These are phyloP conservation scores for Incurvaria masculella DNA, from an alignment of 2,888 invertebrate species.

Conservation along the genomic window DNA sequence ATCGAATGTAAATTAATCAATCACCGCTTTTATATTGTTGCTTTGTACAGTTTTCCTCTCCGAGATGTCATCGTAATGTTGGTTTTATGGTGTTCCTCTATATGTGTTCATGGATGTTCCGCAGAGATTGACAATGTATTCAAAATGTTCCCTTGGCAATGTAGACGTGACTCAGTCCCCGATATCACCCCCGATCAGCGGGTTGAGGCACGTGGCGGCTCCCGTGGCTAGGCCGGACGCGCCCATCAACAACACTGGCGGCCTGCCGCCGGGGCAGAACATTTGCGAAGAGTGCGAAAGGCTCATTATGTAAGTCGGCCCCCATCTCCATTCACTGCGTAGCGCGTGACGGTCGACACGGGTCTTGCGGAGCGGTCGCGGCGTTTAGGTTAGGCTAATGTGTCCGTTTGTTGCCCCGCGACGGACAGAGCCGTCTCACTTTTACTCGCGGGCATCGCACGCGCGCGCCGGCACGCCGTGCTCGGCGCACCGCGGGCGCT, in stretches of 20 bases:
- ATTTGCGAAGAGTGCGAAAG: slow-evolving; percentile 97
- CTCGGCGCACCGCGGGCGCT: slow-evolving; percentile 51
- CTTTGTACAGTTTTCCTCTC: too few species aligned
- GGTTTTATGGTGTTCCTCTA: too few species aligned
- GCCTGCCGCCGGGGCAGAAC: slow-evolving; percentile 84
- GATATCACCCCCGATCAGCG: slow-evolving; percentile 47
- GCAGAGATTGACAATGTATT: slow-evolving; percentile 1
- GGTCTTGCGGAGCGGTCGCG: not conserved
- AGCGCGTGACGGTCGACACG: not conserved
- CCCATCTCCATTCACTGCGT: slow-evolving; percentile 26
- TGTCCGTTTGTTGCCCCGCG: slow-evolving; percentile 11
- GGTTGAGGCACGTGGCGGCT: slow-evolving; percentile 71
- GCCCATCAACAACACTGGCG: slow-evolving; percentile 64
- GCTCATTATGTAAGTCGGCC: slow-evolving; percentile 93
- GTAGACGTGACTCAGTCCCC: slow-evolving; percentile 32
- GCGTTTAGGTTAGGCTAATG: not conserved
- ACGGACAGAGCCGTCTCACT: slow-evolving; percentile 55
- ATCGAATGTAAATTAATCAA: too few species aligned
- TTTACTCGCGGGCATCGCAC: slow-evolving; percentile 76
- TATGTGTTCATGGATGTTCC: too few species aligned
- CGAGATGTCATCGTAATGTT: too few species aligned
- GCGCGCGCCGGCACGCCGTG: slow-evolving; percentile 66
- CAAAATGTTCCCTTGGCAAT: slow-evolving; percentile 12
- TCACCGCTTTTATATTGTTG: too few species aligned
- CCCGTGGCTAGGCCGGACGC: slow-evolving; percentile 65